phyloP scores from a whole-genome alignment of 2,888 invertebrate genomes.

The Cremastobaeus sp. region DNA sequence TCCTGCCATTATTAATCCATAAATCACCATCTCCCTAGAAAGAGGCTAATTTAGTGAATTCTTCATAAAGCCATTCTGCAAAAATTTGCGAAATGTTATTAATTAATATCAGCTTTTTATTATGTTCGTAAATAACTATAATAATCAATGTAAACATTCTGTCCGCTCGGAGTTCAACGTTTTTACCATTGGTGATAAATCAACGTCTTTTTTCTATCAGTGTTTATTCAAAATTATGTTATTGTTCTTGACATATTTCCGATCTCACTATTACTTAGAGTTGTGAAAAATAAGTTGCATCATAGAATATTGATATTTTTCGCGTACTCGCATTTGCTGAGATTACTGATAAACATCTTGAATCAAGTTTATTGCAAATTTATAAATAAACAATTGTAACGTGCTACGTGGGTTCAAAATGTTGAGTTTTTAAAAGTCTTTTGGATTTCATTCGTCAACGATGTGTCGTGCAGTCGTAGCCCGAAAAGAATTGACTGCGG shows the following conservation, averaged over 20 bases:
- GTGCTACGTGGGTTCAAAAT: too few species aligned
- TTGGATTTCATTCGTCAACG: too few species aligned
- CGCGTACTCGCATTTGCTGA: too few species aligned
- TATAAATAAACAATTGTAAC: too few species aligned
- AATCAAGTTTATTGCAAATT: too few species aligned
- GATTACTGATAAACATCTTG: too few species aligned
- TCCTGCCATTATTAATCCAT: too few species aligned
- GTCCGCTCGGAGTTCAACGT: slow-evolving; percentile 11
- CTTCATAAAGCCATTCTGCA: background rate
- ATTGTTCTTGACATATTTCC: slow-evolving; percentile 26
- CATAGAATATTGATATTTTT: too few species aligned
- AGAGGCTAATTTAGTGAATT: too few species aligned
- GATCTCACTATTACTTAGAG: slow-evolving; percentile 1
- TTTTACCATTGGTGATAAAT: slow-evolving; percentile 16
- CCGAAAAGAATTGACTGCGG: background rate
- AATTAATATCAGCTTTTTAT: slow-evolving; percentile 11
- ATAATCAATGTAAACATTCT: slow-evolving; percentile 1
- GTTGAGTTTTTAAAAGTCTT: too few species aligned
- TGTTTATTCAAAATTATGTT: slow-evolving; percentile 15
- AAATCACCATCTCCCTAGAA: too few species aligned
- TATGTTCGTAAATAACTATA: slow-evolving; percentile 20
- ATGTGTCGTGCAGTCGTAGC: too few species aligned
- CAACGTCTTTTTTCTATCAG: slow-evolving; percentile 21
- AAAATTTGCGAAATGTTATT: background rate
- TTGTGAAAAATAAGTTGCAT: slow-evolving; percentile 6